Conservation (phyloP, 2,113 vertebrate species). For the Nymphicus hollandicus region DNA sequence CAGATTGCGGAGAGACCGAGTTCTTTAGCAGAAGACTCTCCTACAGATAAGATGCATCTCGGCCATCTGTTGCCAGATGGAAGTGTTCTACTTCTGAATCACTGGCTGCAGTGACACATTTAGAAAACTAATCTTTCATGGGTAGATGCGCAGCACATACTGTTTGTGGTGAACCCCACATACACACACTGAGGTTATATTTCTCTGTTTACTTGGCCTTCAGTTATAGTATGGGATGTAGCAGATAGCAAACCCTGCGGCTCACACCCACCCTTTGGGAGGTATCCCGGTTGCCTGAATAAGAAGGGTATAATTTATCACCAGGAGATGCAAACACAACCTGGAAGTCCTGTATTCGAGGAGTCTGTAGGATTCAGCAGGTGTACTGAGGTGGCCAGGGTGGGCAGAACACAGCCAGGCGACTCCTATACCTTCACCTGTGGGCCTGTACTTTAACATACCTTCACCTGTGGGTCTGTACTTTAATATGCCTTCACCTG, state of each 20-base stretch:
- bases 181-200: neutral
- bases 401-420: neutral
- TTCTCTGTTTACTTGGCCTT: constrained; percentile 25
- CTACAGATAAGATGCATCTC: constrained; percentile 34
- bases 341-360: neutral
- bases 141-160: neutral
- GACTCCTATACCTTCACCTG: neutral
- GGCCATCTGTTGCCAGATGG: constrained; percentile 37
- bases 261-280: neutral
- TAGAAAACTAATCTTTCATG: constrained; percentile 27
- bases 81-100: constrained; percentile 53
- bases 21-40: constrained; percentile 26
- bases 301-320: neutral
- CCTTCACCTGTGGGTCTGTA: neutral
- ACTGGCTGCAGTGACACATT: constrained; percentile 13
- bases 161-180: neutral
- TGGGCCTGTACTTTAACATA: neutral
- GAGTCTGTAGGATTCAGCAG: neutral
- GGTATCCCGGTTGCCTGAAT: neutral
- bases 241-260: neutral
- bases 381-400: neutral
- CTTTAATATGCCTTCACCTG: neutral
- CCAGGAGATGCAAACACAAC: neutral
- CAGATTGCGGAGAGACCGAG: neutral
- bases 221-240: neutral